phyloP scores from a whole-genome alignment of 92 coral and sea anemone genomes.

The Porites divaricata region DNA sequence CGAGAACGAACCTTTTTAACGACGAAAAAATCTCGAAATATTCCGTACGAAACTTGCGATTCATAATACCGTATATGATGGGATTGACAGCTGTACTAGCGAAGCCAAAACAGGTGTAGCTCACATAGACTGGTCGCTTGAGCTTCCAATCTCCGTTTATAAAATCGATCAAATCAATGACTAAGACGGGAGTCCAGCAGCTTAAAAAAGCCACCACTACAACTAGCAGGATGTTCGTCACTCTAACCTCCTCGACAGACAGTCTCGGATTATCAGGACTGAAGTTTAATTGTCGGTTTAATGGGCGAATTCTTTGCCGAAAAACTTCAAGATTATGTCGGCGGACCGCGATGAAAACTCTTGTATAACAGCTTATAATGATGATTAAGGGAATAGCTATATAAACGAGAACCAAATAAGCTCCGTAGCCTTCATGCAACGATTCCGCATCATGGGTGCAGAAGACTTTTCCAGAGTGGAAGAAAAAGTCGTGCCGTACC shows the following conservation, averaged over 20 bases:
- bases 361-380: conserved; percentile 59
- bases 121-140: conserved; percentile 59
- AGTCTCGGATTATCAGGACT: conserved; percentile 3
- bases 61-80: conserved; percentile 74
- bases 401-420: conserved; percentile 59
- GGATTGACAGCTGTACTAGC: conserved; percentile 72
- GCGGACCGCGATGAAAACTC: conserved; percentile 66
- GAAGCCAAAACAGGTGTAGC: conserved; percentile 69
- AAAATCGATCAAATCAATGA: conserved; percentile 70
- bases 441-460: conserved; percentile 67
- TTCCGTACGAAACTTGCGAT: conserved; percentile 60
- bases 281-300: not conserved
- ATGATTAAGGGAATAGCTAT: conserved; percentile 61
- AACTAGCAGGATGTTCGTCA: conserved; percentile 59
- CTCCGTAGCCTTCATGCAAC: conserved; percentile 67
- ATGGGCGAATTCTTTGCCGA: not conserved
- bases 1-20: not conserved
- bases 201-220: conserved; percentile 65
- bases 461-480: conserved; percentile 77
- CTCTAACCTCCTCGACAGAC: conserved; percentile 66
- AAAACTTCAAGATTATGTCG: conserved; percentile 43
- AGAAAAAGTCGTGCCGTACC: conserved; percentile 59
- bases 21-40: conserved; percentile 31
- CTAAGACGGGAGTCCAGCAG: conserved; percentile 74
- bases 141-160: conserved; percentile 69